A percentile compares a stretch with the other conserved stretches of the same genome.
Evolutionary conservation across 2,797 vertebrate species (phyloP).

Genomic region (Coilia nasus): DNA sequence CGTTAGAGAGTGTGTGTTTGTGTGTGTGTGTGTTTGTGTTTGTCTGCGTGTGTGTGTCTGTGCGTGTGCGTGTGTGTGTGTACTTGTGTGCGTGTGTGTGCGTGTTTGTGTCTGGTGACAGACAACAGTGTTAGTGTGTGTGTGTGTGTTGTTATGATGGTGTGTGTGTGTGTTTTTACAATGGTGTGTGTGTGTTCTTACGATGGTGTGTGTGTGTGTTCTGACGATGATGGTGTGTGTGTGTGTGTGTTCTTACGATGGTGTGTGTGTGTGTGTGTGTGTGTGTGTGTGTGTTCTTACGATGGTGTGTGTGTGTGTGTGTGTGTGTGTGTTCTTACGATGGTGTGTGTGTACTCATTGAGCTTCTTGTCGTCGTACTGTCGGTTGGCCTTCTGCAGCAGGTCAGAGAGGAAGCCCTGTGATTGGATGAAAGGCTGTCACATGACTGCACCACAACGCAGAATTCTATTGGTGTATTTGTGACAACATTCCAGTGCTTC

Average conservation of each 20-base stretch:
- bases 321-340: slow-evolving; percentile 77
- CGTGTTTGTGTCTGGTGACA: too few species aligned
- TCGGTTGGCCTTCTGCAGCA: slow-evolving; percentile 93
- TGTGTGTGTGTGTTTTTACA: too few species aligned
- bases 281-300: background rate
- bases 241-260: too few species aligned
- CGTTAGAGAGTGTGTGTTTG: slow-evolving; percentile 5
- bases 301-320: slow-evolving; percentile 22
- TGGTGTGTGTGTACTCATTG: slow-evolving; percentile 93
- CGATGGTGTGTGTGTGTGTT: too few species aligned
- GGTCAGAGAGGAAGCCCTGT: slow-evolving; percentile 92
- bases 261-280: background rate
- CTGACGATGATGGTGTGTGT: too few species aligned
- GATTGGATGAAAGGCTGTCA: slow-evolving; percentile 10
- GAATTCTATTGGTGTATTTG: background rate
- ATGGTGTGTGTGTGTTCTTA: background rate
- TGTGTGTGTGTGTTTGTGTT: background rate
- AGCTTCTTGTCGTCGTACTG: slow-evolving; percentile 91
- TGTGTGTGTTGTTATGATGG: too few species aligned
- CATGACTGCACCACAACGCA: background rate
- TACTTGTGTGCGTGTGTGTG: too few species aligned
- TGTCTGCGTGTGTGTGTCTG: too few species aligned
- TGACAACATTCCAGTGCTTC: too few species aligned
- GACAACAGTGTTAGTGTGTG: too few species aligned
- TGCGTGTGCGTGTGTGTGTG: too few species aligned